Conservation (phyloP, 2,888 invertebrate genomes). For the Tethea ocularis region DNA sequence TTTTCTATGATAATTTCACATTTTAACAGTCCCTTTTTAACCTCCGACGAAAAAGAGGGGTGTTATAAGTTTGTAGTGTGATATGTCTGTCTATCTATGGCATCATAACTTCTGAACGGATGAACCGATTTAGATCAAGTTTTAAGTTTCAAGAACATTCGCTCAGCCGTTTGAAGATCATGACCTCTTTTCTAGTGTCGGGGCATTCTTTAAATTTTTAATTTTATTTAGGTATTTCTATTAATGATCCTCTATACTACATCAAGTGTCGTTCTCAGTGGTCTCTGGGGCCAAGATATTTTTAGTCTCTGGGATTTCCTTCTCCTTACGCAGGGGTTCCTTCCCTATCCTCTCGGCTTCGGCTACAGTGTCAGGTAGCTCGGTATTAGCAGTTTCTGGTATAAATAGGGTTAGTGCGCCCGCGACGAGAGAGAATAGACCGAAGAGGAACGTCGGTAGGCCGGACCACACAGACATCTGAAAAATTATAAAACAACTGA, state of each 20-base stretch:
- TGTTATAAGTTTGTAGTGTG: no score
- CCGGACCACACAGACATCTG: conserved; percentile 77
- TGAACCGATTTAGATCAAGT: no score
- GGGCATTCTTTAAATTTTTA: no score
- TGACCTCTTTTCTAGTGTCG: no score
- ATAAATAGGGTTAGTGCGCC: conserved; percentile 72
- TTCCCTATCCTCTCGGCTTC: conserved; percentile 73
- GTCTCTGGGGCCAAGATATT: not conserved
- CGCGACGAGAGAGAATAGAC: conserved; percentile 69
- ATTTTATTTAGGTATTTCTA: no score
- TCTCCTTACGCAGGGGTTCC: conserved; percentile 21
- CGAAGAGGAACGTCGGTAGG: conserved; percentile 78
- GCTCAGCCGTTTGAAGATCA: no score
- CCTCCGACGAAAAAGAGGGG: no score
- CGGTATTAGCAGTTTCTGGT: conserved; percentile 77
- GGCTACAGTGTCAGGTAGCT: conserved; percentile 77
- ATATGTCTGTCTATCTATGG: no score
- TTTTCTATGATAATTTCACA: no score
- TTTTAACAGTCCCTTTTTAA: no score
- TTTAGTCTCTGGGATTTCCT: not conserved
- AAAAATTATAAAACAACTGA: not conserved
- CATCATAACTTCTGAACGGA: no score
- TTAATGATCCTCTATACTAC: not conserved
- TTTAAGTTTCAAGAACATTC: no score
- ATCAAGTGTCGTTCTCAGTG: not conserved